These are phyloP conservation scores for Nerophis ophidion DNA, from an alignment of 2,113 vertebrate species.

Conservation along the genomic window DNA sequence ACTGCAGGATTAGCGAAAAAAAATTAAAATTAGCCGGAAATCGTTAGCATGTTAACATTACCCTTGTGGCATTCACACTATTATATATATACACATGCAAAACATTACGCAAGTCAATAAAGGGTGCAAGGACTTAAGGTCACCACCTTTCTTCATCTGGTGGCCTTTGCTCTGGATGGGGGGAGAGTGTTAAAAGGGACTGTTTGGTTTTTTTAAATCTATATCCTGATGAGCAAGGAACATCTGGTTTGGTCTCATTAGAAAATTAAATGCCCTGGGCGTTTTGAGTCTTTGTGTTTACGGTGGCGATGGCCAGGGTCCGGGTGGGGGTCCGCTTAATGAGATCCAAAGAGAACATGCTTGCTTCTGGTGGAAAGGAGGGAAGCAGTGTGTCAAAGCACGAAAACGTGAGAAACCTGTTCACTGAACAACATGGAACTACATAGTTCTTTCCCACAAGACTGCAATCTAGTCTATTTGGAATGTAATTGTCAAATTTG, in stretches of 20 bases:
- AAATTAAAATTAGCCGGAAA: background rate
- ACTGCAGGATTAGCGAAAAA: background rate
- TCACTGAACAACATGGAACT: constrained; percentile 9
- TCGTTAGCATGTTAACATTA: no score
- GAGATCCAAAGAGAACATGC: constrained; percentile 38
- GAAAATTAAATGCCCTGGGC: constrained; percentile 38
- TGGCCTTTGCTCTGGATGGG: constrained; percentile 23
- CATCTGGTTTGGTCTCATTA: constrained; percentile 60
- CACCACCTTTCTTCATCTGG: constrained; percentile 16
- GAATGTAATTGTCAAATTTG: no score
- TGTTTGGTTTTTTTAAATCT: constrained; percentile 29
- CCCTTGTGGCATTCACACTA: no score
- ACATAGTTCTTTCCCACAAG: background rate
- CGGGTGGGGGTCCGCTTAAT: constrained; percentile 38
- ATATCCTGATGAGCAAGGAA: constrained; percentile 39
- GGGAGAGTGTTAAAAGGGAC: constrained; percentile 18
- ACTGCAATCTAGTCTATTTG: no score
- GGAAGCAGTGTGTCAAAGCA: constrained; percentile 4
- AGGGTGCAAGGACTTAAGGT: constrained; percentile 30
- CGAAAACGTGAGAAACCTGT: constrained; percentile 12
- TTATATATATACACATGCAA: background rate
- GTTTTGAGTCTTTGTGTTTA: constrained; percentile 45
- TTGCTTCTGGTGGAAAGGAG: constrained; percentile 21
- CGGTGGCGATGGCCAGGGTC: constrained; percentile 1
- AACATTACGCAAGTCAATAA: constrained; percentile 19